Evolutionary conservation across 2,888 invertebrate genomes (phyloP).

Genomic region (Caenorhabditis angaria): DNA sequence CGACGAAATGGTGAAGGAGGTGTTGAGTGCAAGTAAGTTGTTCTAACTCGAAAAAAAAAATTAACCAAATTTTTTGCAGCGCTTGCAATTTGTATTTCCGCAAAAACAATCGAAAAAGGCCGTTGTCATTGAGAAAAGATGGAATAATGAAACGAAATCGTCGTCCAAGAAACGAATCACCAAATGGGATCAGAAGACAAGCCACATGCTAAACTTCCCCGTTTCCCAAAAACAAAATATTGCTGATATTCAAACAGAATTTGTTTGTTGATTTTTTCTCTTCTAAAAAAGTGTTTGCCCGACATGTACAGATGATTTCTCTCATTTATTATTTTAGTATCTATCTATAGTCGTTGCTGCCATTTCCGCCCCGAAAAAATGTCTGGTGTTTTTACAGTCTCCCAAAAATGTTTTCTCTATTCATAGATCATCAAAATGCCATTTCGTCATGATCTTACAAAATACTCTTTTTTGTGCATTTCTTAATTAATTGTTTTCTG

Average conservation of each 20-base stretch:
- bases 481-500: too few relatives aligned
- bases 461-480: not conserved
- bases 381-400: not conserved
- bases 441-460: not conserved
- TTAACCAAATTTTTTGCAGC: conserved; percentile 28
- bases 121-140: conserved; percentile 51
- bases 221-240: not conserved
- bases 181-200: conserved; percentile 9
- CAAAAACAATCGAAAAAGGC: conserved; percentile 52
- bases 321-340: not conserved
- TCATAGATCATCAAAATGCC: not conserved
- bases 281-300: not conserved
- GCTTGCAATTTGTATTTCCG: conserved; percentile 59
- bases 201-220: not conserved
- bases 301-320: not conserved
- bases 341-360: conserved; percentile 4
- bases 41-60: not conserved
- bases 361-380: not conserved
- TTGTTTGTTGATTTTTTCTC: not conserved
- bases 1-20: conserved; percentile 54
- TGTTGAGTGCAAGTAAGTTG: conserved; percentile 59
- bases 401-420: too few relatives aligned
- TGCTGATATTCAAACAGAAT: not conserved
- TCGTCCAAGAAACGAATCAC: conserved; percentile 56
- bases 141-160: conserved; percentile 57